Base-by-base conservation (phyloP, 2,888 invertebrate species). In the Andrena chrysosceles region DNA sequence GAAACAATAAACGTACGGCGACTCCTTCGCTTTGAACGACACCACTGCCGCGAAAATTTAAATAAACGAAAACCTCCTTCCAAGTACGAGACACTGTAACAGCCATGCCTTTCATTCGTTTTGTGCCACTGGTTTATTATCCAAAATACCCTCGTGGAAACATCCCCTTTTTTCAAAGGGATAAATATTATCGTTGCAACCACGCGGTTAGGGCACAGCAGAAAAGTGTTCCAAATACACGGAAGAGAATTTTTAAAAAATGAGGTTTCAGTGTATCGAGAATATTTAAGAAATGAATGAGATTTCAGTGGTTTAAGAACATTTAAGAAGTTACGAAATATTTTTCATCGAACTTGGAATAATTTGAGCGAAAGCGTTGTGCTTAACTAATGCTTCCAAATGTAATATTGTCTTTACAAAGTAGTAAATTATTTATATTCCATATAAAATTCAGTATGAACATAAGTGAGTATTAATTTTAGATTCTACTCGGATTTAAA, bases 21-120 rank as follows among this genome's bases (percentile, higher is more conserved):
- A 81, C 26, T 52, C 33, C 52, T 76, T 73, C 64, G 75, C 85
- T 78, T 80, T 78, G 81, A 75, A 49, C 72, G 67, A 77, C 77
- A 68, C 67, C 48, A 67, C 63, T 66, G 74, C 62, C 52, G 26
- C 66, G 70, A 84, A 68, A 79, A 73, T 83, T 63, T 73, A 85
- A 87, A 87, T 81, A 87, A 87, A 95, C 94, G 48, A 26, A 26
- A 10, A 29, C 67, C 67, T 66, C 59, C 52, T 85, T 82, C 68
- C 62, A 48, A 74, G 80, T 77, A 84, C 49, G 69, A 56, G 29
- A 20, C 49, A n/a, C 33, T 13, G 16, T 23, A 29, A 49, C 54
- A 23, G 23, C 29, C 7, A 4, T 56, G 33, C 20, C 56, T 59
- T 42, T 63, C 49, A 63, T 82, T 70, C 75, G 52, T 49, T 72